Conservation (phyloP, 1,140 invertebrate genomes). For the Anagrus nilaparvatae region DNA sequence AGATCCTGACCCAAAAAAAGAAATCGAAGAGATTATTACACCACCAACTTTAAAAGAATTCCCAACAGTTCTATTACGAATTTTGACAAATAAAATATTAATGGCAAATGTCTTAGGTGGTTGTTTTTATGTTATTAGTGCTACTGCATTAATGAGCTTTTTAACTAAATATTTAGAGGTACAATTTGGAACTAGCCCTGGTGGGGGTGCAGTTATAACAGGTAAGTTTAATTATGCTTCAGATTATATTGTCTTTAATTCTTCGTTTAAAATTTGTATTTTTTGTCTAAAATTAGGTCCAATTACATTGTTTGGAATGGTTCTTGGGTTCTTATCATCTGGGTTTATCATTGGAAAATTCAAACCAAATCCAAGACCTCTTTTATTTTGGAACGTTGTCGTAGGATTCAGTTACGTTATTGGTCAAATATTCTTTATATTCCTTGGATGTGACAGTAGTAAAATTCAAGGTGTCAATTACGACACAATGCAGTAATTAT, state of each 20-base stretch:
- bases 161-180: constrained; percentile 63
- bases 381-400: constrained; percentile 55
- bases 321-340: constrained; percentile 51
- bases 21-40: neutral
- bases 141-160: constrained; percentile 57
- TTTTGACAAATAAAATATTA: constrained; percentile 50
- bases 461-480: constrained; percentile 34
- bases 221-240: constrained; percentile 32
- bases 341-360: constrained; percentile 52
- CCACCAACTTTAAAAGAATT: constrained; percentile 42
- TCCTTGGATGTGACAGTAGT: constrained; percentile 45
- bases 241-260: neutral
- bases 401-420: constrained; percentile 46
- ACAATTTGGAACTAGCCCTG: constrained; percentile 53
- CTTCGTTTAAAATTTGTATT: neutral
- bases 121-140: constrained; percentile 54
- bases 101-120: constrained; percentile 48
- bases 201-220: constrained; percentile 50
- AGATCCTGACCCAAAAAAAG: constrained; percentile 16
- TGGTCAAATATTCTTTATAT: constrained; percentile 44
- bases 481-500: constrained; percentile 34
- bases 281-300: constrained; percentile 32
- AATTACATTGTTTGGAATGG: constrained; percentile 46
- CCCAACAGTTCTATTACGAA: constrained; percentile 44
- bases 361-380: constrained; percentile 47